Percentiles rank a stretch among this genome's conserved stretches.
Evolutionary conservation across 92 coral and sea anemone genomes (phyloP).

Genomic region (Chrysogorgia sp.): DNA sequence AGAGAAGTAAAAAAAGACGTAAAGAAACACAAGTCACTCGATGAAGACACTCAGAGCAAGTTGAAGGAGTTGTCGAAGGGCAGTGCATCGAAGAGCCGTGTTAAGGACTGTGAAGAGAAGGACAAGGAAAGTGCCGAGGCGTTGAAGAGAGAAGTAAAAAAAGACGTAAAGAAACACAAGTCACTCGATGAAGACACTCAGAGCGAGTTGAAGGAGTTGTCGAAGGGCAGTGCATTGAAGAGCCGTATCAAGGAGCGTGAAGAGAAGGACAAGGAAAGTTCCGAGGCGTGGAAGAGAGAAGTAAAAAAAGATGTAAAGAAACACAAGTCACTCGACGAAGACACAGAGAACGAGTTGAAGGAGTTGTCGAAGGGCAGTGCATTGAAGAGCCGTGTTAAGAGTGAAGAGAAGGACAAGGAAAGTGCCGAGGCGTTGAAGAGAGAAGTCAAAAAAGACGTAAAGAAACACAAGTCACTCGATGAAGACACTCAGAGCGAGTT

Average conservation of each 20-base stretch:
- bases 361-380: slow-evolving; percentile 23
- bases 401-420: slow-evolving; percentile 33
- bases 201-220: slow-evolving; percentile 11
- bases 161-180: too few relatives aligned
- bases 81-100: slow-evolving; percentile 10
- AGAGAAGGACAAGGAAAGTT: slow-evolving; percentile 16
- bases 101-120: slow-evolving; percentile 33
- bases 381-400: slow-evolving; percentile 4
- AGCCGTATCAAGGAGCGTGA: slow-evolving; percentile 24
- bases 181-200: background rate
- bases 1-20: slow-evolving; percentile 9
- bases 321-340: background rate
- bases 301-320: slow-evolving; percentile 5
- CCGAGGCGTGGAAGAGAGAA: slow-evolving; percentile 26
- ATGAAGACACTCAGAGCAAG: slow-evolving; percentile 13
- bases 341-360: slow-evolving; percentile 22
- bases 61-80: slow-evolving; percentile 12
- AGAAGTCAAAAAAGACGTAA: slow-evolving; percentile 5
- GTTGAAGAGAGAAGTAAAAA: background rate
- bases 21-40: too few relatives aligned
- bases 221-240: slow-evolving; percentile 10
- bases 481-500: slow-evolving; percentile 11
- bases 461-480: background rate
- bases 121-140: slow-evolving; percentile 3
- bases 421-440: slow-evolving; percentile 11